A percentile compares a stretch with the other conserved stretches of the same genome.
These are phyloP conservation scores for Drosophila nr. fundita DNA, from an alignment of 2,888 invertebrate genomes.

Conservation along the genomic window DNA sequence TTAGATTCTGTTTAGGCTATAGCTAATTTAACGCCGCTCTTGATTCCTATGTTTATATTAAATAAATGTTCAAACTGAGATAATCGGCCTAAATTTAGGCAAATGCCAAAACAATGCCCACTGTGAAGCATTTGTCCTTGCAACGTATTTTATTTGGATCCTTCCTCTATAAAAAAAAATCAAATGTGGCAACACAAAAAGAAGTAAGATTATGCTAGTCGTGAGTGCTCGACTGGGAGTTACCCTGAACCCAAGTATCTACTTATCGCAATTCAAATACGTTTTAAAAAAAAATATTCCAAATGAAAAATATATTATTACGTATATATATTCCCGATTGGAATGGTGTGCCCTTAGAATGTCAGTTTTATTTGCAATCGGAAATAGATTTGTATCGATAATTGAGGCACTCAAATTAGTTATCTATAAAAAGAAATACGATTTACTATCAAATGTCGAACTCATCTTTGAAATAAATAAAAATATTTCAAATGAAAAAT, in stretches of 20 bases:
- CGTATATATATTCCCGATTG: background rate
- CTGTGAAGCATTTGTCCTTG: constrained; percentile 25
- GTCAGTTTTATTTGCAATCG: background rate
- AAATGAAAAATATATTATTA: background rate
- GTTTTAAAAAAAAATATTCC: background rate
- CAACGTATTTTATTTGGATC: constrained; percentile 10
- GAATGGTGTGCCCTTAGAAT: background rate
- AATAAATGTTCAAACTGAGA: background rate
- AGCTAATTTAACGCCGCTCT: background rate
- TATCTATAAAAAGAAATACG: no score
- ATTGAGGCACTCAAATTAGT: background rate
- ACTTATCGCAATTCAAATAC: background rate
- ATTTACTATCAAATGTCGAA: background rate
- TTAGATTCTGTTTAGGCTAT: background rate
- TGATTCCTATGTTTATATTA: background rate
- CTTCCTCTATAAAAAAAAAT: constrained; percentile 22
- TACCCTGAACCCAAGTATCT: background rate
- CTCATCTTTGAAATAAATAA: accelerated
- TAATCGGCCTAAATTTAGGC: background rate
- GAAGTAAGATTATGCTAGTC: constrained; percentile 23
- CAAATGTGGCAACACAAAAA: constrained; percentile 26
- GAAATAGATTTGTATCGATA: background rate
- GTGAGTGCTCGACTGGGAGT: background rate
- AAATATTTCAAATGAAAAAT: background rate
- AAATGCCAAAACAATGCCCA: constrained; percentile 1